A percentile compares a stretch with the other conserved stretches of the same genome.
These are phyloP conservation scores for Conops quadrifasciatus DNA, from an alignment of 2,888 invertebrate genomes.

Conservation along the genomic window DNA sequence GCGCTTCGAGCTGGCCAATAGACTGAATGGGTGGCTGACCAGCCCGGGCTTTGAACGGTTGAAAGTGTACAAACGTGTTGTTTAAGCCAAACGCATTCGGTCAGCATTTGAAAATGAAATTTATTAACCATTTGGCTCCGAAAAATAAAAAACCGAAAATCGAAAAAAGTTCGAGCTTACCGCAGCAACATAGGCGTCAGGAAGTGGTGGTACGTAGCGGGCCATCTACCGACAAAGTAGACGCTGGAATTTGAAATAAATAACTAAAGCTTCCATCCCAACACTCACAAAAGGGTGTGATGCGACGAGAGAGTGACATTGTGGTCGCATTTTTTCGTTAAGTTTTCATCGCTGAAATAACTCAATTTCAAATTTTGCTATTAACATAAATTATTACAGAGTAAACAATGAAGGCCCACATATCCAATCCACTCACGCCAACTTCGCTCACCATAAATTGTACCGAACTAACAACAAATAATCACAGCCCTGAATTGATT, in stretches of 20 bases:
- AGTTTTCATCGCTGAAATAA: not conserved
- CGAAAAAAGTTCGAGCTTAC: not conserved
- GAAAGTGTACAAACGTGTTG: not conserved
- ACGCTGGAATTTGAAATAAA: too few species aligned
- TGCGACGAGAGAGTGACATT: too few species aligned
- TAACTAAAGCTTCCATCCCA: too few species aligned
- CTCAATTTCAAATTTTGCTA: not conserved
- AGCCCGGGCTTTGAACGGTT: too few species aligned
- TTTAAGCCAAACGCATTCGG: conserved; percentile 20
- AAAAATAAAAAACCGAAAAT: not conserved
- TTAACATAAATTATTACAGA: not conserved
- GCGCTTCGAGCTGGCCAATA: not conserved
- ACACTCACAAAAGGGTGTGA: too few species aligned
- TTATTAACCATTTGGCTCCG: conserved; percentile 24
- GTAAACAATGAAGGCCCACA: not conserved
- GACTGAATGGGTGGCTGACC: not conserved
- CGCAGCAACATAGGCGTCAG: not conserved
- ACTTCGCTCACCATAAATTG: conserved; percentile 14
- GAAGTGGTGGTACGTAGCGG: not conserved
- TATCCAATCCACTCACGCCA: not conserved
- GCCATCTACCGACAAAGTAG: too few species aligned
- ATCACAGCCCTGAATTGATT: conserved; percentile 15
- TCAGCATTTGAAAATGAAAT: conserved; percentile 32
- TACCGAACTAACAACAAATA: not conserved
- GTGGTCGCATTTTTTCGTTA: not conserved